phyloP scores from a whole-genome alignment of 2,888 invertebrate genomes.

The Oxyteleia sp. region DNA sequence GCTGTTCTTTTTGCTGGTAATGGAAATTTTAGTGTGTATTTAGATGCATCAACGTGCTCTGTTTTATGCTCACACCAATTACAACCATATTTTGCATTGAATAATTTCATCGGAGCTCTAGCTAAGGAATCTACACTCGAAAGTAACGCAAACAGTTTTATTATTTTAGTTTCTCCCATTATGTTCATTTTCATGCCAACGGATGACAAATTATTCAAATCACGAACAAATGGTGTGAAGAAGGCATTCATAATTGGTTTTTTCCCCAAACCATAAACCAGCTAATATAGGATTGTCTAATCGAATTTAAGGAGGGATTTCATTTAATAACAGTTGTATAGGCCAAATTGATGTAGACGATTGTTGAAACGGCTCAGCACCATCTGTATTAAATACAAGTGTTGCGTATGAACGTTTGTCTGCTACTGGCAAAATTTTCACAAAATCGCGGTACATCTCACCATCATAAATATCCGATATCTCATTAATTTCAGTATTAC shows the following conservation, averaged over 20 bases:
- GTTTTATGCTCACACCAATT: slow-evolving; percentile 65
- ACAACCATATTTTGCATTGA: slow-evolving; percentile 57
- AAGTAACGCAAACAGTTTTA: slow-evolving; percentile 49
- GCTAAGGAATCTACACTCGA: slow-evolving; percentile 64
- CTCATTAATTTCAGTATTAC: slow-evolving; percentile 2
- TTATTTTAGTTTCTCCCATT: slow-evolving; percentile 22
- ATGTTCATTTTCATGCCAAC: slow-evolving; percentile 38
- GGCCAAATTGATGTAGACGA: slow-evolving; percentile 56
- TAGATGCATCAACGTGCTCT: slow-evolving; percentile 35
- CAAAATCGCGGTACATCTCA: slow-evolving; percentile 50
- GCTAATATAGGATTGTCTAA: slow-evolving; percentile 39
- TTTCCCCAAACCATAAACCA: slow-evolving; percentile 62
- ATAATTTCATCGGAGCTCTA: slow-evolving; percentile 65
- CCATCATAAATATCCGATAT: slow-evolving; percentile 66
- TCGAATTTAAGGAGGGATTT: slow-evolving; percentile 50
- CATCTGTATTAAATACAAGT: slow-evolving; percentile 58
- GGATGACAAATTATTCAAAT: slow-evolving; percentile 40
- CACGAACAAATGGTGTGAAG: slow-evolving; percentile 21
- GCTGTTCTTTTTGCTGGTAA: slow-evolving; percentile 31
- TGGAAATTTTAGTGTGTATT: slow-evolving; percentile 44
- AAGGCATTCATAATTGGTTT: slow-evolving; percentile 64
- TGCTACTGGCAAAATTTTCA: slow-evolving; percentile 40
- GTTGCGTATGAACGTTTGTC: slow-evolving; percentile 54
- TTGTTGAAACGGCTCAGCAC: slow-evolving; percentile 52
- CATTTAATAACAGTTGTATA: slow-evolving; percentile 51